Percentiles rank a stretch among this genome's conserved stretches.
Evolutionary conservation across 2,113 vertebrate genomes (phyloP).

Genomic region (Sceloporus undulatus): DNA sequence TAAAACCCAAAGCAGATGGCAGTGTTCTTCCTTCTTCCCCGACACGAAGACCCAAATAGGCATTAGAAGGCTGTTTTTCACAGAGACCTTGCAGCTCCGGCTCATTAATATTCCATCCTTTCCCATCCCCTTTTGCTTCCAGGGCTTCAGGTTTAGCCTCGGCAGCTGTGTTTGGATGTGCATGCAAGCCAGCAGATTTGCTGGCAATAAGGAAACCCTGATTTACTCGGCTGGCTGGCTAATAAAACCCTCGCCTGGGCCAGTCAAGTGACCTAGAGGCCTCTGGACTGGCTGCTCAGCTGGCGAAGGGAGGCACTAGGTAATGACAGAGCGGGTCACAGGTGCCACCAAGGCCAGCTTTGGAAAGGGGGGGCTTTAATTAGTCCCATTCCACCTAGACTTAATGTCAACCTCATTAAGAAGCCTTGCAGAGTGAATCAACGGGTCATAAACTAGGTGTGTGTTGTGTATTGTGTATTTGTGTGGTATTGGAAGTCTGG

Average conservation of each 20-base stretch:
- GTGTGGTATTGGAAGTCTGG: conserved; percentile 18
- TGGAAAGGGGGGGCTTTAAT: conserved; percentile 59
- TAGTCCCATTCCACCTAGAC: conserved; percentile 73
- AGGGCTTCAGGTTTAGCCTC: conserved; percentile 64
- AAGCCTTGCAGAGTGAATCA: conserved; percentile 73
- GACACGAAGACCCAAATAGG: too few species aligned
- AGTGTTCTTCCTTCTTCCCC: too few species aligned
- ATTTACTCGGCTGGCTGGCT: conserved; percentile 62
- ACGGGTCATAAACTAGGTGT: conserved; percentile 69
- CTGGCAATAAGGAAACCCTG: conserved; percentile 71
- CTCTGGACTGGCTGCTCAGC: not conserved
- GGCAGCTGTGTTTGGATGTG: conserved; percentile 72
- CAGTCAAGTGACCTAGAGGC: not conserved
- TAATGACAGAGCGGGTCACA: conserved; percentile 57
- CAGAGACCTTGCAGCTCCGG: not conserved
- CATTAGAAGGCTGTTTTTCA: too few species aligned
- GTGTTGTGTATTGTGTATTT: not conserved
- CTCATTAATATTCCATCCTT: conserved; percentile 72
- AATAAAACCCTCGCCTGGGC: conserved; percentile 63
- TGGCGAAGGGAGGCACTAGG: conserved; percentile 39
- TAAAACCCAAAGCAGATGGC: too few species aligned
- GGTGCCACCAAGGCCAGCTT: conserved; percentile 59
- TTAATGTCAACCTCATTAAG: conserved; percentile 77
- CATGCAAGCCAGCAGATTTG: conserved; percentile 68
- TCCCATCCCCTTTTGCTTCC: conserved; percentile 65